A percentile compares a stretch with the other conserved stretches of the same genome.
phyloP scores from a whole-genome alignment of 2,113 vertebrate species.

The Istiophorus platypterus region DNA sequence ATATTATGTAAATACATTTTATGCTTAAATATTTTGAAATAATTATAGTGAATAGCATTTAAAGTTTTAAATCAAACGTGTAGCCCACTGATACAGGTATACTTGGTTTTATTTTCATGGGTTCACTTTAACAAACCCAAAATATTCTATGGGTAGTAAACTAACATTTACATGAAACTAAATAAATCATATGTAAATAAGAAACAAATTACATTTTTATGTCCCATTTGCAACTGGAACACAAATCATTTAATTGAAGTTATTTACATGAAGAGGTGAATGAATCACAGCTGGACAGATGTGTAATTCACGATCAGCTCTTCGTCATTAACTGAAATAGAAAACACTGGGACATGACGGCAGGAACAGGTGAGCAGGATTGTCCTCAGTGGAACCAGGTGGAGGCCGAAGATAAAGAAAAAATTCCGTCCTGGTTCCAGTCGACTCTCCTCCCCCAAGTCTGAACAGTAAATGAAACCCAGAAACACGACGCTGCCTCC shows the following conservation, averaged over 20 bases:
- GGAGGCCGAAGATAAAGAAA: neutral
- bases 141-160: too few relatives aligned
- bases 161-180: too few relatives aligned
- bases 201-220: too few relatives aligned
- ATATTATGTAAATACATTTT: too few relatives aligned
- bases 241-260: neutral
- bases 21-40: too few relatives aligned
- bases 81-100: too few relatives aligned
- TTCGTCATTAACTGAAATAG: neutral
- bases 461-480: neutral
- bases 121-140: too few relatives aligned
- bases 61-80: too few relatives aligned
- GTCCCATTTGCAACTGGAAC: neutral
- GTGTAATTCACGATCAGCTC: neutral
- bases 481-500: constrained; percentile 59
- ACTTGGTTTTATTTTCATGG: too few relatives aligned
- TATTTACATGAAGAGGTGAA: neutral
- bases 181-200: too few relatives aligned
- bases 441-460: neutral
- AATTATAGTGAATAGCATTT: too few relatives aligned
- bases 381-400: neutral
- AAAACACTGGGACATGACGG: neutral
- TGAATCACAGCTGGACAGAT: neutral
- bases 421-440: neutral
- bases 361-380: constrained; percentile 19